These are phyloP conservation scores for Ceramica pisi DNA, from an alignment of 2,888 invertebrate species.

Conservation along the genomic window DNA sequence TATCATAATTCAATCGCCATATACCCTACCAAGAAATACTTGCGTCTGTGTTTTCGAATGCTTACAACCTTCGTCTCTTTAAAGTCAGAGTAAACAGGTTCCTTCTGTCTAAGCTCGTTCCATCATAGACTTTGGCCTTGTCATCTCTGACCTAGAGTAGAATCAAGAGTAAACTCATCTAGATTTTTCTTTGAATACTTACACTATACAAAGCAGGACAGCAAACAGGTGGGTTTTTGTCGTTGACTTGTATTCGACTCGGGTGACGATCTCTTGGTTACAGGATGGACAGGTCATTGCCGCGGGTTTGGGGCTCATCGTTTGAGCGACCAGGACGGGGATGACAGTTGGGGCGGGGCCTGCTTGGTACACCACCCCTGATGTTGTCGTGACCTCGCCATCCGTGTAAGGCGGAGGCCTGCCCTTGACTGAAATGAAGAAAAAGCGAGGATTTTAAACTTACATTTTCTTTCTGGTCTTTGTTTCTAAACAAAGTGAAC, in stretches of 20 bases:
- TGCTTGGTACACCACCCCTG: constrained; percentile 17
- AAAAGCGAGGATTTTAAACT: background rate
- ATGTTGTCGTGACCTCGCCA: constrained; percentile 26
- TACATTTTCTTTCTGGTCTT: background rate
- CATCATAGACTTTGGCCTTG: too few relatives aligned
- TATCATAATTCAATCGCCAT: too few relatives aligned
- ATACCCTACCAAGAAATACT: background rate
- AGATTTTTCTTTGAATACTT: too few relatives aligned
- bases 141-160: too few relatives aligned
- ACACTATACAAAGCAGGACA: constrained; percentile 81
- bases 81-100: too few relatives aligned
- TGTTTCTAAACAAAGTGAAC: background rate
- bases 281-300: constrained; percentile 85
- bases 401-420: constrained; percentile 41
- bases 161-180: too few relatives aligned
- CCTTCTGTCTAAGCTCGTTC: too few relatives aligned
- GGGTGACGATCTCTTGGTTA: constrained; percentile 83
- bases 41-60: too few relatives aligned
- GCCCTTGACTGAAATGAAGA: constrained; percentile 18
- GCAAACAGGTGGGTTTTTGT: constrained; percentile 90
- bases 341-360: constrained; percentile 2
- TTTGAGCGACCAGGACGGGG: constrained; percentile 56
- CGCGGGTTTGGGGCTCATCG: constrained; percentile 74
- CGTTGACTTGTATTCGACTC: constrained; percentile 80
- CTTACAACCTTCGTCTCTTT: too few relatives aligned